Evolutionary conservation across 1,140 invertebrate genomes (phyloP).

Genomic region (Mylabris phalerata): DNA sequence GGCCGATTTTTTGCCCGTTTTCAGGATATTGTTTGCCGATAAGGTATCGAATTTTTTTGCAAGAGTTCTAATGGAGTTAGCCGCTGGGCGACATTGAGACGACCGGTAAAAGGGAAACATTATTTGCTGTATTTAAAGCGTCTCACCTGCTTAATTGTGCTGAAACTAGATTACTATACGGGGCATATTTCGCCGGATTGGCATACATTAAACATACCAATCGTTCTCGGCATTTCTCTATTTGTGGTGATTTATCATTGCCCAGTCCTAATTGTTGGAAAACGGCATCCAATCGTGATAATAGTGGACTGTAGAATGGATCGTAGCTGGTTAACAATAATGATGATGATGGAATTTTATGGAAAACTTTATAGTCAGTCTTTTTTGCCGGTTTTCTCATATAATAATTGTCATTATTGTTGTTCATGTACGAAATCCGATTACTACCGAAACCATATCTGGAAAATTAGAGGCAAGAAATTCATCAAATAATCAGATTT

Average conservation of each 20-base stretch:
- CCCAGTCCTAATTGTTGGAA: constrained; percentile 65
- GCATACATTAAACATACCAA: constrained; percentile 80
- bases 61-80: no score
- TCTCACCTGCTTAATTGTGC: constrained; percentile 73
- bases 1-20: no score
- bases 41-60: no score
- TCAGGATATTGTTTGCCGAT: no score
- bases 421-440: constrained; percentile 44
- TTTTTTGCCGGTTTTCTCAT: constrained; percentile 39
- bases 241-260: constrained; percentile 44
- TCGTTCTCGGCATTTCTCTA: constrained; percentile 69
- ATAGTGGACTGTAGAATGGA: constrained; percentile 76
- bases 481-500: no score
- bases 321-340: constrained; percentile 77
- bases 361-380: constrained; percentile 58
- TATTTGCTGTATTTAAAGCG: no score
- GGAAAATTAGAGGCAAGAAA: constrained; percentile 1
- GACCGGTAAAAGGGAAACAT: no score
- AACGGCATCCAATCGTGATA: constrained; percentile 73
- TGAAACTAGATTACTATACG: constrained; percentile 79
- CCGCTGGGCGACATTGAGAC: no score
- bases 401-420: constrained; percentile 49
- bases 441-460: constrained; percentile 46
- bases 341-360: constrained; percentile 75
- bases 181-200: constrained; percentile 75